Evolutionary conservation across 1,140 invertebrate genomes (phyloP), one percentile per base, ranked within the genome.

Genomic region (Dendrolimus punctatus): DNA sequence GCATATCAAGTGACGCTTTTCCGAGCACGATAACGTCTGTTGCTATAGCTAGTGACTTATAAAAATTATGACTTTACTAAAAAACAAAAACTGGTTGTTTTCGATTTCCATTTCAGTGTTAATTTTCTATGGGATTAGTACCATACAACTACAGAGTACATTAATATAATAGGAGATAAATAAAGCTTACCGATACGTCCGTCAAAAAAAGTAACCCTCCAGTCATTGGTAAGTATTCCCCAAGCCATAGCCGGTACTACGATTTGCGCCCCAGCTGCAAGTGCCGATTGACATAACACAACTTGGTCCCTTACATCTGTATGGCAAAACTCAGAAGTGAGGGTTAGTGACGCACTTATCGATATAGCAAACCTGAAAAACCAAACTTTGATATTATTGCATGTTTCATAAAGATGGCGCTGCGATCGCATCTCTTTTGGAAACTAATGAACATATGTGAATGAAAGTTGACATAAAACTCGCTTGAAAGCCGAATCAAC

Each of bases 301-400:
- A 85, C 61, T 0, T 76, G 60, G 50, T 85, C 81, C 53, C 79
- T 66, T 8, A 82, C 72, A 4, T 65, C 72, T 23, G 70, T 66
- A 53, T 82, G 73, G 53, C 76, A 80, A 48, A 81, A 81, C 43
- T 85, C 81, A 0, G 79, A 80, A 1, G 73, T 78, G 3, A 76
- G 43, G 0, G 76, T 60, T n/a, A 80, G 38, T 0, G 66, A 53
- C 0, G 79, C 66, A 5, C 62, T 73, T 57, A 76, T 71, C 0
- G 71, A 66, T 36, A 62, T 59, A 6, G 73, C 74, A 39, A 79
- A 80, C 41, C 81, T 83, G 62, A 39, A 64, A 71, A 43, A 42
- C 9, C 23, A 8, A 9, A 9, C 45, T 36, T 23, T 10, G 0
- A 10, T 5, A 46, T 46, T 36, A n/a, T n/a, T n/a, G n/a, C n/a